Conservation (phyloP, 1,140 invertebrate genomes). For the Leptopilina clavipes region DNA sequence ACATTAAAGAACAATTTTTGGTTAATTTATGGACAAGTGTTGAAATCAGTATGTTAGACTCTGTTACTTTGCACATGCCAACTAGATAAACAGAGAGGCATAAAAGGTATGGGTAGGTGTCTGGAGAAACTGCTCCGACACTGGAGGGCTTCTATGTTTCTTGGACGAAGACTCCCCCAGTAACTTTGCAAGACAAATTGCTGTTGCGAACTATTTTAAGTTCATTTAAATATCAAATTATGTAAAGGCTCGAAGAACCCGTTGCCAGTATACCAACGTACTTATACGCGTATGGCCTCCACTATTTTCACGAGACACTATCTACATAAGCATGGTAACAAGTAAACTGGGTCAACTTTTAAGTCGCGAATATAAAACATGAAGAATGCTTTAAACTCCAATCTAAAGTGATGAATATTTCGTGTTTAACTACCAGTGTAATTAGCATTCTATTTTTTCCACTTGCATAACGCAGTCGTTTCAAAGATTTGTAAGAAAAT, state of each 20-base stretch:
- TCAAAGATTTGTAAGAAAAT: too few species aligned
- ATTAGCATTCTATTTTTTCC: too few species aligned
- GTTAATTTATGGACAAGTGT: background rate
- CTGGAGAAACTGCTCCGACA: slow-evolving; percentile 13
- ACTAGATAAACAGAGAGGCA: slow-evolving; percentile 38
- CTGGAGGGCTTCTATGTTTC: slow-evolving; percentile 31
- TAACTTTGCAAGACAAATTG: slow-evolving; percentile 66
- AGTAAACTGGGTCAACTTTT: slow-evolving; percentile 16
- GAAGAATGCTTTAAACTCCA: background rate
- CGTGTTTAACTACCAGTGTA: background rate
- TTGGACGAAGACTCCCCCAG: slow-evolving; percentile 29
- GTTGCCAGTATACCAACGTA: slow-evolving; percentile 18
- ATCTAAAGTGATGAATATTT: too few species aligned
- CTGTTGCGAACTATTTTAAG: slow-evolving; percentile 67
- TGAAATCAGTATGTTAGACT: background rate
- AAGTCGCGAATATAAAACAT: background rate
- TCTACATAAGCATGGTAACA: background rate
- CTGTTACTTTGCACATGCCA: background rate
- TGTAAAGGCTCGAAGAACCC: slow-evolving; percentile 46
- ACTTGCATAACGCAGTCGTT: too few species aligned
- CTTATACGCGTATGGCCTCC: slow-evolving; percentile 5
- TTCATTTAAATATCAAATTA: slow-evolving; percentile 69
- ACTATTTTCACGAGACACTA: slow-evolving; percentile 31
- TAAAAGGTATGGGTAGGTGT: background rate
- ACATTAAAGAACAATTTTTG: background rate